Evolutionary conservation across 2,888 invertebrate species (phyloP), one percentile per base, ranked within the genome.

Genomic region (Torymus tubicola): DNA sequence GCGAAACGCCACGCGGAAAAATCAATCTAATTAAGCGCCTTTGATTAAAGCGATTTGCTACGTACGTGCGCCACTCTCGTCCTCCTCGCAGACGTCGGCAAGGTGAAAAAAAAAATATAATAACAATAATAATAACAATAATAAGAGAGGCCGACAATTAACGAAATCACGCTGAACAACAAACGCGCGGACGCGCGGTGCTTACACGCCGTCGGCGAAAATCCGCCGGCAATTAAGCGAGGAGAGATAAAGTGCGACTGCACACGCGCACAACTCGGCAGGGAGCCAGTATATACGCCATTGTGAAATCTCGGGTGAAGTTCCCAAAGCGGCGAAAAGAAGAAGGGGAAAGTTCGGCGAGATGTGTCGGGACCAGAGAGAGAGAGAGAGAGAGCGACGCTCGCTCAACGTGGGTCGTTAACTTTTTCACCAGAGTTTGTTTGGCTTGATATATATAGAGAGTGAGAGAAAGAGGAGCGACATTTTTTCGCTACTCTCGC

Each of bases 201-300:
- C 24, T 24, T 24, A 24, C 60, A 11, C 31, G 11, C 60, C 65
- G 31, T 60, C 65, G 31, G 69, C 57, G 75, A 75, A 75, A 80
- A 80, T 75, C 80, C 57, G 53, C 65, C 24, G 70, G 75, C 61
- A 80, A 80, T 80, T 80, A 76, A 71, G 64, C 42, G 70, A 52
- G 70, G 21, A 5, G 13, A 58, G 64, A 18, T 72, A 72, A 72
- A 52, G 55, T 71, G 42, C 24, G 53, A 52, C 50, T 18, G 3
- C 55, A 3, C 55, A 18, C 53, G n/a, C 42, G n/a, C n/a, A n/a
- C n/a, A n/a, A n/a, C n/a, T 73, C 31, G 31, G 55, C 42, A 24
- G 63, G 50, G n/a, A 63, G 42, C 50, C 50, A 70, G 57, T 21
- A 53, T 8, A 24, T 4, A 64, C 55, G 63, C 69, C 67, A 76